Base-by-base conservation (phyloP, 2,888 invertebrate species). In the Phortica magna region DNA sequence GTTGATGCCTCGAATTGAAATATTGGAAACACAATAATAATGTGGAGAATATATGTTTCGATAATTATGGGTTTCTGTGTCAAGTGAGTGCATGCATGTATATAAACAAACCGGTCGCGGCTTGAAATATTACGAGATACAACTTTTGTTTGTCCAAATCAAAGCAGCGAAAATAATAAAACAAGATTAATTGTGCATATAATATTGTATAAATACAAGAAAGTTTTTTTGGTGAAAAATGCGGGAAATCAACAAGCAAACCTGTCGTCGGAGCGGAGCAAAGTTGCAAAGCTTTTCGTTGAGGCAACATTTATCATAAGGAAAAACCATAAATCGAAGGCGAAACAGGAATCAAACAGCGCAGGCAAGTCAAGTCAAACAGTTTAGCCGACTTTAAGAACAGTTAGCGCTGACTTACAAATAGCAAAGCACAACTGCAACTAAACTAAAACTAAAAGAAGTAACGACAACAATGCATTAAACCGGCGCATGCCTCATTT, bases 401-500 rank as follows among this genome's bases (percentile, higher is more conserved):
- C 61, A 61, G 48, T 68, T 68, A 68, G 41, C 43, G 19, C 19
- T 43, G 19, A 87, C 83, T 85, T 88, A 88, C 85, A 88, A 85
- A 87, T 85, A 83, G 78, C 74, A 80, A 68, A 12, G 4, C n/a
- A n/a, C n/a, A n/a, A n/a, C n/a, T n/a, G n/a, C 42, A 42, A 42
- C 85, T 85, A 87, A 59, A 59, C 7, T 14, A 59, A 10, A 59
- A 59, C n/a, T 14, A 22, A 59, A 4, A 59, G 19, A 17, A 17
- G 43, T 43, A 68, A 43, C 22, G n/a, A n/a, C 88, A 85, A 88
- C 88, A 85, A 85, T 61, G 19, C 88, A 85, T 85, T 88, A 85
- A 85, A 84, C 85, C 87, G 88, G 81, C 81, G 79, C 81, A 81
- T 81, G 81, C 81, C 81, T 81, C 79, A 65, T 65, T 74, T 74